Base-by-base conservation (phyloP, 35 echinoderm and acorn worm genomes). In the Apostichopus parvimensis region DNA sequence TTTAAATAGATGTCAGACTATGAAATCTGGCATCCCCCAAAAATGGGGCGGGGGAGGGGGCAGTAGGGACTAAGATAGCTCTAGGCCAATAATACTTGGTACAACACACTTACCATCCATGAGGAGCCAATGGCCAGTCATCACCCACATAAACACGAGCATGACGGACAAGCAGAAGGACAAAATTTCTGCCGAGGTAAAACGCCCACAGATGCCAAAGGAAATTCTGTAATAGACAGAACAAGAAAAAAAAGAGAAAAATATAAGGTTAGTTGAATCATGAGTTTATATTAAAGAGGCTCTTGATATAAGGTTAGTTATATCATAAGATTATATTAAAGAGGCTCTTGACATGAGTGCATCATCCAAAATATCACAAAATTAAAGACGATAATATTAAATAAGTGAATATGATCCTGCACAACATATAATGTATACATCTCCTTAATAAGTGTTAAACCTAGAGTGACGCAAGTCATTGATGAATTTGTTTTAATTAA, bases 91-190 rank as follows among this genome's bases (percentile, higher is more conserved):
- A 45, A 45, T 0, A 6, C 58, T 61, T 61, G 58, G 58, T 7
- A 80, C 26, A 10, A 25, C 13, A 26, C 18, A 80, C 97, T 98
- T 95, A 99, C 97, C 97, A 95, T 99, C 97, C 97, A 99, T 99
- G 17, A 99, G 86, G 57, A 99, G 77, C 97, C 97, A 99, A 83
- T 99, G 97, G 28, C 97, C 97, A 25, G 97, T 99, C 95, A 99
- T 99, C 11, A 99, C 95, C 97, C 97, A 99, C 26, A 99, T 57
- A 53, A 99, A 94, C 20, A 99, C 97, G 58, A 99, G 90, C 91
- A 95, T 93, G 52, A 99, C 93, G 22, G 97, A 94, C 70, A 99
- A 78, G 92, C 97, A 88, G 91, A 99, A 99, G 22, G 97, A 99
- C 97, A 99, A 94, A 56, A 99, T 94, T 85, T 99, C 97, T 22